Evolutionary conservation across 2,888 invertebrate species (phyloP), one percentile per base, ranked within the genome.

Genomic region (Psococerastis gibbosa): DNA sequence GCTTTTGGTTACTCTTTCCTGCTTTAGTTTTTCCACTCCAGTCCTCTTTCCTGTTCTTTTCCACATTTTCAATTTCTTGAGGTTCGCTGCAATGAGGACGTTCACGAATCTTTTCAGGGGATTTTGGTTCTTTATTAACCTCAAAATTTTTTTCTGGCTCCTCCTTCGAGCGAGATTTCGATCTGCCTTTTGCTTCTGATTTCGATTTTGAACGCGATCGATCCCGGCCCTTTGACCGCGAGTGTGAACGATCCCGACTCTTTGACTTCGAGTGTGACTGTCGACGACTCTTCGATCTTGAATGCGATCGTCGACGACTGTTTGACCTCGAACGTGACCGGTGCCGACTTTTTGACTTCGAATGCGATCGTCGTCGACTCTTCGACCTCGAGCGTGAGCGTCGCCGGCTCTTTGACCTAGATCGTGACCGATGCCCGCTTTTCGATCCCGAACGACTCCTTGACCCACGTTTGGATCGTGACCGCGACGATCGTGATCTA

Each of bases 371-470:
- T 6, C 27, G 6, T 27, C 27, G 27, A 27, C 27, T 27, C 27
- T 27, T 27, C 27, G 6, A 6, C 11, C 27, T 27, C 27, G 27
- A 27, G 11, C 11, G 11, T 9, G 27, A 27, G 11, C 27, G 27
- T 27, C 27, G 27, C 38, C 46, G 43, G 16, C 34, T 35, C 32
- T 45, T 41, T 13, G 32, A 35, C 9, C 47, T 44, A 13, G 44
- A 32, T 11, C 42, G 22, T 2, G 42, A 22, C 16, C 44, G 43
- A n/a, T n/a, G n/a, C n/a, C n/a, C n/a, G n/a, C n/a, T n/a, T n/a
- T n/a, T n/a, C 1, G 63, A 60, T 9, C 61, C 54, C 16, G 60
- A 60, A 13, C 63, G 57, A 6, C 60, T 63, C 42, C 64, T 58
- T 23, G 56, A 54, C 17, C 53, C 50, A 22, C 53, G 52, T 27